Conservation (phyloP, 2,797 vertebrate species). For the Pangasius sanitwongsei region DNA sequence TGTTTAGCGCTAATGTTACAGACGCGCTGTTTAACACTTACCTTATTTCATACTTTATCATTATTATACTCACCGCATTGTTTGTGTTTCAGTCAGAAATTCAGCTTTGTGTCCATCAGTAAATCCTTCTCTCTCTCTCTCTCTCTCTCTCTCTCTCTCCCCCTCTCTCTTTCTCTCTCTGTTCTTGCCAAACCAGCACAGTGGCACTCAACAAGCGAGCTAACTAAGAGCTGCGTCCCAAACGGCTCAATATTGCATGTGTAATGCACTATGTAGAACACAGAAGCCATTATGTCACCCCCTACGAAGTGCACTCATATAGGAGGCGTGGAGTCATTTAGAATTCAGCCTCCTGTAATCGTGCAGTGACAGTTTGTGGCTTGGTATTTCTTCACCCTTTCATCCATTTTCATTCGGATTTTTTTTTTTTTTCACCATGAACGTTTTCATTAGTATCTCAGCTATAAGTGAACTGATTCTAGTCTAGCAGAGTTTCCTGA, state of each 20-base stretch:
- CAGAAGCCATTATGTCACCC: too few species aligned
- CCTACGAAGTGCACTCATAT: not conserved
- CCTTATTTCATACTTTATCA: not conserved
- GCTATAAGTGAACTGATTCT: not conserved
- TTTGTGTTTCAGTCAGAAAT: not conserved
- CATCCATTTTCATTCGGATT: not conserved
- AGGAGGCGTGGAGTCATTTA: not conserved
- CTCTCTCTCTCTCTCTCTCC: not conserved
- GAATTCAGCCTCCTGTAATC: not conserved
- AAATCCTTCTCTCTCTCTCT: not conserved
- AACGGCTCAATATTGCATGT: not conserved
- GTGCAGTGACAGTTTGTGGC: not conserved
- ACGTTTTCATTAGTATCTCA: not conserved
- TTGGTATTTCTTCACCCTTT: not conserved
- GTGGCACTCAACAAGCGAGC: not conserved
- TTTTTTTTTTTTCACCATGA: not conserved
- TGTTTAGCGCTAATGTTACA: too few species aligned
- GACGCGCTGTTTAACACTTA: not conserved
- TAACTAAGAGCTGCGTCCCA: not conserved
- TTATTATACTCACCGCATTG: slow-evolving; percentile 12
- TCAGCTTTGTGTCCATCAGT: not conserved
- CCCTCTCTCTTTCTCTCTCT: not conserved
- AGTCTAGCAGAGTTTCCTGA: not conserved
- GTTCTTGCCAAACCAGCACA: not conserved
- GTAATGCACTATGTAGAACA: not conserved